Evolutionary conservation across 2,113 vertebrate genomes (phyloP), one percentile per base, ranked within the genome.

Genomic region (Lanius collurio): DNA sequence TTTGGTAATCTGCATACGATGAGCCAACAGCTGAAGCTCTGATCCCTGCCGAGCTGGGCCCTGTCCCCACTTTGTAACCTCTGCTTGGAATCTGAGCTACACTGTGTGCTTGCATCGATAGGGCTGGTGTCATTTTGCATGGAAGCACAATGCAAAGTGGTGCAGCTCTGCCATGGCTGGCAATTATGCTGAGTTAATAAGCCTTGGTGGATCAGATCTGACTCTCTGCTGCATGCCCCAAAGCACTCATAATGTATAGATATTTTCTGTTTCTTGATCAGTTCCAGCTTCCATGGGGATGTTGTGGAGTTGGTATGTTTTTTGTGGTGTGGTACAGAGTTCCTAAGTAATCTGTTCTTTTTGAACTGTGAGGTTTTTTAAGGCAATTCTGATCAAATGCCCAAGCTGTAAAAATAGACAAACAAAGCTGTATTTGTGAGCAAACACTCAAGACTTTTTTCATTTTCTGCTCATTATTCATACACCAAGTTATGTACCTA

Each of bases 71-170:
- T 8, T 1, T 44, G n/a, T 11, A 39, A 39, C 5, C 18, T 52
- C 5, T 30, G 30, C 37, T 13, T 26, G n/a, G 15, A 5, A 5
- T 24, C 5, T 30, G 42, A 52, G 60, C 30, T 27, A 0, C 30
- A 3, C 27, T 6, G 23, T 15, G 35, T 2, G 0, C 0, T 11
- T 3, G 8, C 6, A 2, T 13, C 42, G 47, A 2, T 8, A 10
- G 0, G 0, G 11, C 9, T 4, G 1, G 33, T 23, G 26, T 23
- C 3, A 0, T 31, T 64, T 24, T 31, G 20, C 2, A 1, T 7
- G 8, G n/a, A 28, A 42, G 24, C n/a, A 44, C 10, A 2, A 37
- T 8, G 41, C 37, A 17, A 19, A 64, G 39, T 6, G 26, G 9
- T 33, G 21, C 35, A 55, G 62, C 44, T 79, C 62, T 12, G 3